phyloP scores from a whole-genome alignment of 2,888 invertebrate genomes.

The Marronus borbonicus region DNA sequence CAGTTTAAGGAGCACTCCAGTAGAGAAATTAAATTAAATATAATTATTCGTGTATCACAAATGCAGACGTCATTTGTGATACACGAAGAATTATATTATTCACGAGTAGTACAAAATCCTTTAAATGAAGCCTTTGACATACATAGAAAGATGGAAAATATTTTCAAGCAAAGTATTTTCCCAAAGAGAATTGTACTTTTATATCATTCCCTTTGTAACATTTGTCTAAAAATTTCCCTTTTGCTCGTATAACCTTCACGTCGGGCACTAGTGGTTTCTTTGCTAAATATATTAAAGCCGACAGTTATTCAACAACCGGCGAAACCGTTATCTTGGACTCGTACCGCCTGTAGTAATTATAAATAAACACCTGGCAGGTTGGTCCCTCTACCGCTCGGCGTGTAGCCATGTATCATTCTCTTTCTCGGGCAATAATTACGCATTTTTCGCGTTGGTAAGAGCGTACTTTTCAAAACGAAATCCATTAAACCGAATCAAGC shows the following conservation, averaged over 20 bases:
- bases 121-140: no score
- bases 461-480: conserved; percentile 36
- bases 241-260: not conserved
- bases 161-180: no score
- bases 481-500: conserved; percentile 44
- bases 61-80: no score
- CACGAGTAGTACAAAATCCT: no score
- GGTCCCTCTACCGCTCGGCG: conserved; percentile 2
- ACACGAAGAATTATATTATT: no score
- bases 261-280: not conserved
- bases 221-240: no score
- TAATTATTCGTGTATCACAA: no score
- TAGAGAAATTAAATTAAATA: no score
- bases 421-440: conserved; percentile 43
- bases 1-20: no score
- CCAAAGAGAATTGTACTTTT: no score
- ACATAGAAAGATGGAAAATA: no score
- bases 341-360: conserved; percentile 40
- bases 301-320: conserved; percentile 20
- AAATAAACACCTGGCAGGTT: conserved; percentile 42
- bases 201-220: no score
- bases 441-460: conserved; percentile 36
- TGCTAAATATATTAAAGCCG: conserved; percentile 14
- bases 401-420: conserved; percentile 42
- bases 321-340: conserved; percentile 44